Base-by-base conservation (phyloP, 1,140 invertebrate species). In the Drosophila kurseongensis region DNA sequence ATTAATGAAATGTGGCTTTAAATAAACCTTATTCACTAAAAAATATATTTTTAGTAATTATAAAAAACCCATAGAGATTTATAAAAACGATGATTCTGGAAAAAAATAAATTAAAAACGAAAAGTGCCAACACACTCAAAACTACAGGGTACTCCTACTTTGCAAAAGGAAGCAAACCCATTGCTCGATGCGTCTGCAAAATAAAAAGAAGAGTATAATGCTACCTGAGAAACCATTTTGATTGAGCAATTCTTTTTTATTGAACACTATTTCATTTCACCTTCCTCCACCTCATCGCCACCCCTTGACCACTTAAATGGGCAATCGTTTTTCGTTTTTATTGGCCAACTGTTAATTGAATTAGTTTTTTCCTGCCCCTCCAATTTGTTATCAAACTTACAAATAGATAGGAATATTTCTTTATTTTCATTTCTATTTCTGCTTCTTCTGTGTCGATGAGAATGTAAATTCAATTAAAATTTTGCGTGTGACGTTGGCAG, bases 381-480 rank as follows among this genome's bases (percentile, higher is more conserved):
- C 16, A 29, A 9, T 42, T 47, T 72, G 67, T 85, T 86, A 85
- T 85, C 82, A 78, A 48, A 69, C 54, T 42, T 63, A 29, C 78
- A 62, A 71, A 81, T 35, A 76, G 75, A 76, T 72, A 67, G 38
- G 61, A 65, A 75, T 76, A 59, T 83, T 59, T 60, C 32, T 67
- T 18, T 68, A 51, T 57, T 60, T 63, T 32, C 18, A n/a, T 59
- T 40, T 50, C 18, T 38, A 29, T 45, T 51, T 67, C 32, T 50
- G 18, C 50, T n/a, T 40, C 44, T 35, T 29, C 52, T n/a, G 16
- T n/a, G 41, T 42, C 65, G 65, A 61, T 63, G 56, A 27, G 76
- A 79, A 78, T 86, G 83, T 88, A 88, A 86, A 83, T 88, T 88
- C 75, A 86, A 86, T 86, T 88, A 88, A 88, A 83, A 79, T 82